Evolutionary conservation across 2,888 invertebrate genomes (phyloP), one percentile per base, ranked within the genome.

Genomic region (Drosophila colorata): DNA sequence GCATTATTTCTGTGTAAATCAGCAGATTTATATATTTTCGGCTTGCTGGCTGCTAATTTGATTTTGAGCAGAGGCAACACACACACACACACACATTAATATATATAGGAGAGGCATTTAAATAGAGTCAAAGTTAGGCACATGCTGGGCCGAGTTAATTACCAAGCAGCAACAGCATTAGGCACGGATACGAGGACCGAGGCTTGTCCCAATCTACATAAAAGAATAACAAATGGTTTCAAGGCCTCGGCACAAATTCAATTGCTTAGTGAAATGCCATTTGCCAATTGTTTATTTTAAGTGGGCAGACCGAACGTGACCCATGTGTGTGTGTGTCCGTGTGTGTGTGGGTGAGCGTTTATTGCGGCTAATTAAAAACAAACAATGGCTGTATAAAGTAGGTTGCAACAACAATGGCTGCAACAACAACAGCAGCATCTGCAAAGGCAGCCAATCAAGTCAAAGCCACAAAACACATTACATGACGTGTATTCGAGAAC

Each of bases 321-420:
- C 49, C 43, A 46, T 58, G 20, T 43, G 18, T 44, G 56, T 59
- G 48, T 52, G 44, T 63, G 37, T 55, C 33, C 48, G 49, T 47
- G 59, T 35, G 55, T 57, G 44, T 69, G 64, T 74, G 49, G 61
- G 66, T 61, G 74, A 69, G 61, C 73, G 80, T 80, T 78, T 75
- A 80, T 78, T 90, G 90, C 80, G 88, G 89, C 90, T 89, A 89
- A 89, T 89, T 90, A 90, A 89, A 90, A 89, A 71, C 89, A 90
- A 89, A 90, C 89, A 89, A 89, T 80, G 84, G 71, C 67, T 77
- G 41, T 60, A 78, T 78, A 85, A 85, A 86, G 85, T 87, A 88
- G 87, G 78, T 88, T 87, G 71, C 79, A 69, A 63, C 68, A 71
- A 79, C 66, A 72, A 74, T 61, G 80, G 74, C 78, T 86, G 69